Conservation (phyloP, 1,140 invertebrate genomes). For the Hestina assimilis region DNA sequence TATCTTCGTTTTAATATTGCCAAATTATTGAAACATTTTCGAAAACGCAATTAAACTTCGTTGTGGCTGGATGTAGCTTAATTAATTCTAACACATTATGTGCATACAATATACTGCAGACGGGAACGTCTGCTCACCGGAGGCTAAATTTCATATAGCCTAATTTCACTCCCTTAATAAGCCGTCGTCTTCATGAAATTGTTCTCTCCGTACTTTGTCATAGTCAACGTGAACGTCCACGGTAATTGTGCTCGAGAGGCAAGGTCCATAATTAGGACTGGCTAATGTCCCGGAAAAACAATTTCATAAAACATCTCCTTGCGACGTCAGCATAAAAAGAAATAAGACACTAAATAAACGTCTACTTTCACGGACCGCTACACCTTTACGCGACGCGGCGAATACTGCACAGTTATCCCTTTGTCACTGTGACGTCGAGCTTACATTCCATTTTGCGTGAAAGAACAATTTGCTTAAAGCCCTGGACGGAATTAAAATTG, state of each 20-base stretch:
- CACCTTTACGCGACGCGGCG: slow-evolving; percentile 48
- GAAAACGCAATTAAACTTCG: slow-evolving; percentile 24
- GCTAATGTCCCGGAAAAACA: slow-evolving; percentile 75
- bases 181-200: slow-evolving; percentile 38
- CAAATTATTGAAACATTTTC: background rate
- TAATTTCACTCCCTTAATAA: slow-evolving; percentile 30
- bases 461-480: slow-evolving; percentile 57
- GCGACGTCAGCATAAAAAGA: slow-evolving; percentile 64
- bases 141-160: slow-evolving; percentile 26
- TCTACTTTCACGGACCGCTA: slow-evolving; percentile 62
- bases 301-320: slow-evolving; percentile 76
- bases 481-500: slow-evolving; percentile 51
- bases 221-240: slow-evolving; percentile 65
- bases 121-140: slow-evolving; percentile 10
- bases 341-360: slow-evolving; percentile 74
- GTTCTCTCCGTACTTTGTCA: slow-evolving; percentile 54
- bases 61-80: slow-evolving; percentile 15
- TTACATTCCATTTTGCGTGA: slow-evolving; percentile 58
- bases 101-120: slow-evolving; percentile 20
- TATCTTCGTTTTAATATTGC: background rate
- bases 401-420: slow-evolving; percentile 50
- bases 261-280: slow-evolving; percentile 67
- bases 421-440: slow-evolving; percentile 43
- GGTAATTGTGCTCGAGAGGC: slow-evolving; percentile 60
- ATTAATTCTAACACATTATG: slow-evolving; percentile 23